phyloP scores from a whole-genome alignment of 2,888 invertebrate genomes.

The Leptinotarsa haldemani region DNA sequence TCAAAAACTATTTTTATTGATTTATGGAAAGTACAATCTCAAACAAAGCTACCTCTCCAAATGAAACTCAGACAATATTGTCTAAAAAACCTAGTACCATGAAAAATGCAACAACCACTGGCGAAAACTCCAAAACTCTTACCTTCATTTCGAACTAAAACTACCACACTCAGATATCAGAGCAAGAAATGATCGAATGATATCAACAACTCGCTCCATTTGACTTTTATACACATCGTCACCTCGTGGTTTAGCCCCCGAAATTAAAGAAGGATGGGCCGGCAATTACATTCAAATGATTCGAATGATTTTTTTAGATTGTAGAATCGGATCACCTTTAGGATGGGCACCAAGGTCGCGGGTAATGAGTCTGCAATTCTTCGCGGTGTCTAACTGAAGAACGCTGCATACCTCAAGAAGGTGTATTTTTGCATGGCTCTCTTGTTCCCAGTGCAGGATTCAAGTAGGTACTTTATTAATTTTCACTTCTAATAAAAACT shows the following conservation, averaged over 20 bases:
- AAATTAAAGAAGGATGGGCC: conserved; percentile 25
- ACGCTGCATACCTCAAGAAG: not conserved
- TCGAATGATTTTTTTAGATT: conserved; percentile 41
- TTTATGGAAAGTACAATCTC: too few species aligned
- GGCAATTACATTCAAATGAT: conserved; percentile 21
- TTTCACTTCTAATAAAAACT: too few species aligned
- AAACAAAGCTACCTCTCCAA: too few species aligned
- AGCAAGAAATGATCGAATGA: conserved; percentile 7
- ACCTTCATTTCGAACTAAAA: conserved; percentile 2
- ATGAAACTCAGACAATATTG: too few species aligned
- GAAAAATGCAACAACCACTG: not conserved
- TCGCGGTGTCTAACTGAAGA: not conserved
- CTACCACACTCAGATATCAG: conserved; percentile 2
- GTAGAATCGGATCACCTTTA: conserved; percentile 53
- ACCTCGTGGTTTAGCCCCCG: conserved; percentile 11
- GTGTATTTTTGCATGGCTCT: not conserved
- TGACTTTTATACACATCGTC: conserved; percentile 14
- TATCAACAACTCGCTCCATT: not conserved
- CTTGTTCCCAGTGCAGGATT: too few species aligned
- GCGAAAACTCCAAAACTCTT: not conserved
- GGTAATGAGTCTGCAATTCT: conserved; percentile 12
- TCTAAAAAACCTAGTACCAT: too few species aligned
- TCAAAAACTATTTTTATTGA: too few species aligned
- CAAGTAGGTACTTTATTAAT: too few species aligned
- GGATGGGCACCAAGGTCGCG: conserved; percentile 52